A percentile compares a stretch with the other conserved stretches of the same genome.
These are phyloP conservation scores for Epinephelus moara DNA, from an alignment of 2,113 vertebrate species.

Conservation along the genomic window DNA sequence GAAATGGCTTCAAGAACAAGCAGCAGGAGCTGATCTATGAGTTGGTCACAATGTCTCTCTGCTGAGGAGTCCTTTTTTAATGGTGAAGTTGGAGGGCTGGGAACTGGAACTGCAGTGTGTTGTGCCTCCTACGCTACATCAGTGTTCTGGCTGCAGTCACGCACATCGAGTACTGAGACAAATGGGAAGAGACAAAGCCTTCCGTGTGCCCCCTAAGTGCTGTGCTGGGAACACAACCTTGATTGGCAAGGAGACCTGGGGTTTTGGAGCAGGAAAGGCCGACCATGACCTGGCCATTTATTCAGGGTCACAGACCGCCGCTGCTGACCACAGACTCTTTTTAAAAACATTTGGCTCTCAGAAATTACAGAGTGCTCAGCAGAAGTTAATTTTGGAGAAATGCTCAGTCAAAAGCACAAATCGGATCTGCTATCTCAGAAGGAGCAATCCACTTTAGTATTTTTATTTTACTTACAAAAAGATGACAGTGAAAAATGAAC, in stretches of 20 bases:
- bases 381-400: constrained; percentile 28
- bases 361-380: constrained; percentile 17
- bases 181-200: constrained; percentile 83
- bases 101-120: constrained; percentile 50
- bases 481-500: constrained; percentile 9
- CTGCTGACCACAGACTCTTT: constrained; percentile 60
- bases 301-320: constrained; percentile 68
- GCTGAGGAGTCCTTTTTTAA: constrained; percentile 39
- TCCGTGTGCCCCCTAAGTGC: constrained; percentile 73
- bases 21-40: constrained; percentile 64
- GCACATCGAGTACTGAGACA: constrained; percentile 74
- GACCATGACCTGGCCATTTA: constrained; percentile 64
- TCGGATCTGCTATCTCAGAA: not conserved
- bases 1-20: constrained; percentile 52
- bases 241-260: constrained; percentile 73
- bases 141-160: constrained; percentile 71
- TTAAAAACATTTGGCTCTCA: constrained; percentile 43
- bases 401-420: constrained; percentile 21
- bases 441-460: not conserved
- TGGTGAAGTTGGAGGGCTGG: constrained; percentile 49
- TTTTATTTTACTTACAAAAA: constrained; percentile 18
- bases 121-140: constrained; percentile 68
- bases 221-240: constrained; percentile 73
- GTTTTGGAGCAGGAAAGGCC: constrained; percentile 67
- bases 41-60: constrained; percentile 46